A percentile compares a stretch with the other conserved stretches of the same genome.
These are phyloP conservation scores for Euglossa dilemma DNA, from an alignment of 1,140 invertebrate species.

Conservation along the genomic window DNA sequence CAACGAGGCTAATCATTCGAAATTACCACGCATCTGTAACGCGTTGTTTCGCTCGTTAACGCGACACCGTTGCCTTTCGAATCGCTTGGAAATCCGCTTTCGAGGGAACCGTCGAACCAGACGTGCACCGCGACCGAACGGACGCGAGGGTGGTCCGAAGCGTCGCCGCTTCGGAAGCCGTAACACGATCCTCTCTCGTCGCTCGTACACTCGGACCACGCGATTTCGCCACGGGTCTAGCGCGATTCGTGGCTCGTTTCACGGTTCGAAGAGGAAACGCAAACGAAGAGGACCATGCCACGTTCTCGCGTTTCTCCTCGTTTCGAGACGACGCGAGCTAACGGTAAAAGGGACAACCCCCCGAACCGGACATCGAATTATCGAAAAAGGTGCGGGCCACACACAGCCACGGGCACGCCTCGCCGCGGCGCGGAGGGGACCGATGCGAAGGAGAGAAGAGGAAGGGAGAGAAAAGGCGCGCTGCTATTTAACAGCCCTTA, in stretches of 20 bases:
- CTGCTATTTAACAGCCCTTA: conserved; percentile 81
- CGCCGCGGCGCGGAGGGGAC: background rate
- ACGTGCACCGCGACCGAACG: background rate
- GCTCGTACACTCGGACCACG: conserved; percentile 7
- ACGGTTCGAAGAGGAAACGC: conserved; percentile 59
- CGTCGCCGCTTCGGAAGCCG: no score
- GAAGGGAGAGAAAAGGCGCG: conserved; percentile 39
- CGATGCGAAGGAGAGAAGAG: background rate
- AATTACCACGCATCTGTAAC: conserved; percentile 77
- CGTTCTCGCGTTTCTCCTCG: background rate
- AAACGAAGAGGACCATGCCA: background rate
- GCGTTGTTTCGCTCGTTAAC: conserved; percentile 74
- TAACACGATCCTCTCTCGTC: background rate
- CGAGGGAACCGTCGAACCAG: background rate
- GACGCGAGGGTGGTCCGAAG: no score
- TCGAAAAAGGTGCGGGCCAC: conserved; percentile 58
- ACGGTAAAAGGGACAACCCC: conserved; percentile 37
- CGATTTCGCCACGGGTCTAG: conserved; percentile 13
- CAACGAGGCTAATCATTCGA: conserved; percentile 72
- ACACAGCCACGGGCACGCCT: conserved; percentile 70
- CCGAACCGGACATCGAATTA: conserved; percentile 44
- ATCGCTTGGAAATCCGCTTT: background rate
- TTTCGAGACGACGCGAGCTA: background rate
- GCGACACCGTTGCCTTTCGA: conserved; percentile 19
- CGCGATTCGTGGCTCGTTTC: conserved; percentile 55